Evolutionary conservation across 2,797 vertebrate species (phyloP), one percentile per base, ranked within the genome.

Genomic region (Lycodopsis pacificus): DNA sequence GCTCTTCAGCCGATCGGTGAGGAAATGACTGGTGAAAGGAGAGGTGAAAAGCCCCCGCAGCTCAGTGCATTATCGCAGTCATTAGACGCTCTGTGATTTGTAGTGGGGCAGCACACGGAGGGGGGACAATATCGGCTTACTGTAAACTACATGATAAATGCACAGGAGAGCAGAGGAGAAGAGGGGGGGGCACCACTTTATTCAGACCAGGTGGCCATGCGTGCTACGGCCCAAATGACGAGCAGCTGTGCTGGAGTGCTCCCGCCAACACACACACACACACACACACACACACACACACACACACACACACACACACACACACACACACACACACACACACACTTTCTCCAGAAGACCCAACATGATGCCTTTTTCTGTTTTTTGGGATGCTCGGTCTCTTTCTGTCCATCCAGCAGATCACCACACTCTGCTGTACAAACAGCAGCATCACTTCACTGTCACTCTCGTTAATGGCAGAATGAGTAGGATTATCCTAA

Each of bases 161-260:
- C 80, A 79, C 67, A 22, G 69, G 67, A 68, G 83, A 73, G 67
- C 53, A 67, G 70, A 59, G 69, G 76, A 71, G 75, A 72, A 64
- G 59, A 10, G 61, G 72, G 73, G 46, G 22, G 40, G 42, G 48
- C 57, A 74, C 51, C 65, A 30, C 77, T 92, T 94, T 93, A 95
- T 94, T 92, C 91, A 92, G 89, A 94, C 87, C 93, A 92, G 94
- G 92, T 93, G 93, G 88, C 84, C 86, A 79, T 85, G 91, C 89
- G 86, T 93, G 91, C 89, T 85, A 82, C 86, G 88, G 86, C 74
- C 49, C 20, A 91, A 94, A 95, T 77, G 80, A 90, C 87, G 86
- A 90, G 85, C 93, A 94, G 91, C 93, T 94, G 94, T 69, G 84
- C 73, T 53, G 15, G 63, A 44, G 40, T 25, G 63, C 77, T 85